Evolutionary conservation across 1,140 invertebrate species (phyloP).

Genomic region (Procambarus virginalis): DNA sequence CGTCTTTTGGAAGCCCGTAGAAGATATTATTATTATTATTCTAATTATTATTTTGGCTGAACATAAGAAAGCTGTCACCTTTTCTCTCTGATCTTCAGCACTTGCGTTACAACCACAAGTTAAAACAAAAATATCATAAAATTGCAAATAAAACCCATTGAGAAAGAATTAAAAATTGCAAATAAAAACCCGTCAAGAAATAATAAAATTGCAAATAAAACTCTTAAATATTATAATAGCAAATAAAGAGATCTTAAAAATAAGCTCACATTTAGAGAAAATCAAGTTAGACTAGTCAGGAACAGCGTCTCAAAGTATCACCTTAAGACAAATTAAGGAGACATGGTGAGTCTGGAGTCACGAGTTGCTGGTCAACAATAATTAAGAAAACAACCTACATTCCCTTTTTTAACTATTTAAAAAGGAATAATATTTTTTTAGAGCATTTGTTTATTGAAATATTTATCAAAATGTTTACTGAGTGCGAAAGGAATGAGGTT

Average conservation of each 20-base stretch:
- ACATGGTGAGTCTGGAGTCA: not conserved
- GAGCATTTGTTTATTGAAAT: not conserved
- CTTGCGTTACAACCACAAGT: not conserved
- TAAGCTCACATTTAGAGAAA: not conserved
- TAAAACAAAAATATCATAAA: not conserved
- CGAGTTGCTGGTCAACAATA: not conserved
- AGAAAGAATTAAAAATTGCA: too few species aligned
- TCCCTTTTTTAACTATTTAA: not conserved
- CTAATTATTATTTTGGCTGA: not conserved
- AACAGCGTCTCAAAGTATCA: not conserved
- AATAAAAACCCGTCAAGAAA: too few species aligned
- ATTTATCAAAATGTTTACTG: not conserved
- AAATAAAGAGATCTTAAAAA: too few species aligned
- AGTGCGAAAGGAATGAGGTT: not conserved
- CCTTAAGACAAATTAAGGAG: not conserved
- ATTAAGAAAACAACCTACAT: not conserved
- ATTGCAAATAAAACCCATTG: not conserved
- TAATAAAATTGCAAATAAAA: too few species aligned
- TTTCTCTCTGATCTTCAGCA: not conserved
- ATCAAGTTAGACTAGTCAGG: not conserved
- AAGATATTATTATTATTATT: slow-evolving; percentile 27
- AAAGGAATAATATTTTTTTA: too few species aligned
- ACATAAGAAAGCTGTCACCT: slow-evolving; percentile 12
- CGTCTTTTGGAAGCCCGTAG: slow-evolving; percentile 29
- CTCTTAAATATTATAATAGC: too few species aligned